Evolutionary conservation across 2,888 invertebrate genomes (phyloP), one percentile per base, ranked within the genome.

Genomic region (Esperia sulphurella): DNA sequence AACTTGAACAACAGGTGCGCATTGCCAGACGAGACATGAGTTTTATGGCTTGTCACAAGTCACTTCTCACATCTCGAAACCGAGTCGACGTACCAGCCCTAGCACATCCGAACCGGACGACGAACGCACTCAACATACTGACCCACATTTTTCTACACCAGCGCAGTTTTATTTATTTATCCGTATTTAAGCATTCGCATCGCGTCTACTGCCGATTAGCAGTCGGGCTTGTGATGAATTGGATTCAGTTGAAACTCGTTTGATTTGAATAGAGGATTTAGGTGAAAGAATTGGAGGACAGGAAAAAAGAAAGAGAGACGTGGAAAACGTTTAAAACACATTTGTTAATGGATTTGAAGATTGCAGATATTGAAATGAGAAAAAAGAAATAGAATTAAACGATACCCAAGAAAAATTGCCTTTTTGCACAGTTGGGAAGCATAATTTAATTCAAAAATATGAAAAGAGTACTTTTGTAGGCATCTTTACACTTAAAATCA

Each of bases 91-190:
- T 33, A 10, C 8, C 33, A 33, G 33, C 33, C 33, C 33, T n/a
- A n/a, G n/a, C 35, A 37, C 37, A 8, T 13, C 56, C 58, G 55
- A 63, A 58, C 69, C 66, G 71, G 65, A 56, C 55, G 47, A 55
- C 55, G 54, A 50, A 50, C 57, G 50, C 62, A 60, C 66, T 68
- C 78, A 82, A 73, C 85, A 83, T 63, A 85, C 83, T 85, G 70
- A 82, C 84, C 80, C 63, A 84, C 79, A 84, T 83, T 72, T 80
- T 73, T 74, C 61, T 67, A 66, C 59, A 63, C 61, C 62, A 35
- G 62, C 63, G 71, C 76, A 65, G 71, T 79, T 81, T 81, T 80
- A 81, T 82, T 76, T 79, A 79, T 81, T 78, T 81, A 79, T 73
- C 63, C 70, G 66, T 65, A 63, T 78, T 79, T 77, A 71, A 66